These are phyloP conservation scores for Arbacia lixula DNA, from an alignment of 53 echinoderm and acorn worm genomes.

Conservation along the genomic window DNA sequence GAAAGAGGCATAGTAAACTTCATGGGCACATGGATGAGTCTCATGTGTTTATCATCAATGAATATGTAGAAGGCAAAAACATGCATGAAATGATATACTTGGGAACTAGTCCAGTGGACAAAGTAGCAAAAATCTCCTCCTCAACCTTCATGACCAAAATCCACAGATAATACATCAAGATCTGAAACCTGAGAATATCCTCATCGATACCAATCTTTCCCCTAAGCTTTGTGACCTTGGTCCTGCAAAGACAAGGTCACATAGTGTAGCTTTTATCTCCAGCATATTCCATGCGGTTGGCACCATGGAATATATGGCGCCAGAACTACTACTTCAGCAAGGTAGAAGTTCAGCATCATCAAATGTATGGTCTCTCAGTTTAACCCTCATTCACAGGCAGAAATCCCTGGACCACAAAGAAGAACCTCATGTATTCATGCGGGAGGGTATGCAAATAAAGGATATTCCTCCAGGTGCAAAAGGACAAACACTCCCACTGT, in stretches of 20 bases:
- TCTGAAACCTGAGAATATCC: constrained; percentile 63
- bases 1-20: constrained; percentile 52
- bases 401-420: constrained; percentile 50
- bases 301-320: constrained; percentile 58
- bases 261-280: constrained; percentile 52
- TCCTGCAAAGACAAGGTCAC: constrained; percentile 39
- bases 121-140: constrained; percentile 24
- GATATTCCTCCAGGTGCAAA: constrained; percentile 9
- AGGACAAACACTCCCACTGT: not conserved
- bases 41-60: constrained; percentile 43
- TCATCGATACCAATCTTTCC: constrained; percentile 34
- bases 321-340: constrained; percentile 40
- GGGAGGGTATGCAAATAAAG: constrained; percentile 43
- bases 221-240: constrained; percentile 63
- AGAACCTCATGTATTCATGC: constrained; percentile 41
- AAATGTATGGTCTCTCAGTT: constrained; percentile 46
- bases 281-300: constrained; percentile 48
- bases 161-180: constrained; percentile 67
- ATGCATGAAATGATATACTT: constrained; percentile 53
- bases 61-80: constrained; percentile 49
- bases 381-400: constrained; percentile 53
- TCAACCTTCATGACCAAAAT: constrained; percentile 37
- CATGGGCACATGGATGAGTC: constrained; percentile 43
- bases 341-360: constrained; percentile 33
- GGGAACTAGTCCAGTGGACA: constrained; percentile 13